A percentile compares a stretch with the other conserved stretches of the same genome.
Evolutionary conservation across 2,797 vertebrate species (phyloP).

Genomic region (Myiotriccus ornatus): DNA sequence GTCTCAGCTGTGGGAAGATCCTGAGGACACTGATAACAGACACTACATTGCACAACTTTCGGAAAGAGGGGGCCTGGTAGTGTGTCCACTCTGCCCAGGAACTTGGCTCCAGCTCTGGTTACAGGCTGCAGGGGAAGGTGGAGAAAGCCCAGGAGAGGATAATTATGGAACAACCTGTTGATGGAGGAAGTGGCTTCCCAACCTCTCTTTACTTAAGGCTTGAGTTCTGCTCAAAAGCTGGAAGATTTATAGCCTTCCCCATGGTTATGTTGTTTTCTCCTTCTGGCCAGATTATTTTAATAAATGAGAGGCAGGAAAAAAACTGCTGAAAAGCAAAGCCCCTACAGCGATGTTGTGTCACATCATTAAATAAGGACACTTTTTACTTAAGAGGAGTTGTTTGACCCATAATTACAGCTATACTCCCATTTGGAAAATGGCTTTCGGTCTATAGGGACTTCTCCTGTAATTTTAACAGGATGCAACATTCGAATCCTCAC

Average conservation of each 20-base stretch:
- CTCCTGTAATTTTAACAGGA: slow-evolving; percentile 37
- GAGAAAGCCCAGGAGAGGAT: neutral
- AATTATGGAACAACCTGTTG: slow-evolving; percentile 59
- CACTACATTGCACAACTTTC: neutral
- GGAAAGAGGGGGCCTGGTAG: neutral
- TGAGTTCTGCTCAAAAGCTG: neutral
- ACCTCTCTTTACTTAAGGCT: neutral
- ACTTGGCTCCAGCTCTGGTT: neutral
- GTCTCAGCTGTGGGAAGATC: slow-evolving; percentile 59
- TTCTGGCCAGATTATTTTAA: slow-evolving; percentile 42
- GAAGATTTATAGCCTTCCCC: slow-evolving; percentile 14
- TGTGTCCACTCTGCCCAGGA: neutral
- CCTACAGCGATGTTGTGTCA: neutral
- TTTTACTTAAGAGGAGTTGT: slow-evolving; percentile 26
- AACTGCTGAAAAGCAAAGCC: slow-evolving; percentile 29
- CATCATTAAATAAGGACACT: slow-evolving; percentile 4
- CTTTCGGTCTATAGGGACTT: neutral
- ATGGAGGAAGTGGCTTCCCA: slow-evolving; percentile 57
- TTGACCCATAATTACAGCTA: slow-evolving; percentile 2
- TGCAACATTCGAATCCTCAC: neutral
- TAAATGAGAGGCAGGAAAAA: slow-evolving; percentile 13
- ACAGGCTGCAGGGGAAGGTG: slow-evolving; percentile 46
- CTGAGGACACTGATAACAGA: slow-evolving; percentile 9
- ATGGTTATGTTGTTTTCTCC: neutral
- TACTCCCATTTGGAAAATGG: neutral